Base-by-base conservation (phyloP, 2,113 vertebrate genomes). In the Phaethon lepturus region DNA sequence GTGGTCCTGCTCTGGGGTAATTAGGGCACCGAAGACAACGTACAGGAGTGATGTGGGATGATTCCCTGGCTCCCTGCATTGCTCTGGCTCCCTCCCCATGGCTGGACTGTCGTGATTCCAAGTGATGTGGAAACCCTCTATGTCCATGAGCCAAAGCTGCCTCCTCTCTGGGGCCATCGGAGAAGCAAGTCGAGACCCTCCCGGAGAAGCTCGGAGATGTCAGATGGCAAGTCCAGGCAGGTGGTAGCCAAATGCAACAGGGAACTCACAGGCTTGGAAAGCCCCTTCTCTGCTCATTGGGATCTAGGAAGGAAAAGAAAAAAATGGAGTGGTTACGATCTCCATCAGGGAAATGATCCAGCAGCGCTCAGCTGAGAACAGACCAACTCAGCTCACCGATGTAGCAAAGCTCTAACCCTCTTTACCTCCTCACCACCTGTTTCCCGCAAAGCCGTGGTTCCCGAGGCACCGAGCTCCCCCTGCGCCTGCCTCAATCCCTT, bases 251-350 rank as follows among this genome's bases (percentile, higher is more conserved):
- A 29, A 17, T 29, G n/a, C 40, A 72, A 49, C 53, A 62, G 85
- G 84, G 76, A 85, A 16, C 35, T 82, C 66, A 49, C 24, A 67
- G 81, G 44, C 58, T 66, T 82, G 69, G 44, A 11, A 90, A 75
- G 71, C 86, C 44, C 42, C 31, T 66, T 91, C 56, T 75, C 29
- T 22, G 7, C 38, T 85, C 7, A 1, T 29, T 80, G 82, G 74
- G 42, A 91, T 63, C 97, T 98, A 78, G 52, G 56, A 94, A 85
- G 38, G 35, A 93, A 94, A 94, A 38, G 18, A 44, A 78, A 77
- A 55, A 25, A n/a, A 86, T 2, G 3, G 22, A 91, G n/a, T 0
- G 6, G 40, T 93, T 94, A 95, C 6, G 2, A 44, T 25, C 55
- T 50, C 13, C 2, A 13, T 8, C 59, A 68, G 38, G 49, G 40